These are phyloP conservation scores for Penelope pileata DNA, from an alignment of 2,113 vertebrate genomes.

Conservation along the genomic window DNA sequence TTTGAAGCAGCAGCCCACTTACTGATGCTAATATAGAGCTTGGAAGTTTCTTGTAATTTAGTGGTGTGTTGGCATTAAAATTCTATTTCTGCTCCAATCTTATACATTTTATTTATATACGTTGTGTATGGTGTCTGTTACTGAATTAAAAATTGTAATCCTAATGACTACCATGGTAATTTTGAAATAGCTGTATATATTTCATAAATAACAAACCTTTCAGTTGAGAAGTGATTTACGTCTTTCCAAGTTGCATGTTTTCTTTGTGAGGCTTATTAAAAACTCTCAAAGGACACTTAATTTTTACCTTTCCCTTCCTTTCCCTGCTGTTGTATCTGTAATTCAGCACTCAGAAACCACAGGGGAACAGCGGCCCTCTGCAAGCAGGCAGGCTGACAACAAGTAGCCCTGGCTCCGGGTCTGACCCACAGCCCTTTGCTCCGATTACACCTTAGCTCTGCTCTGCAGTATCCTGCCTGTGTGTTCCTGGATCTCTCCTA, in stretches of 20 bases:
- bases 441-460: neutral
- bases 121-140: neutral
- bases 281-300: conserved; percentile 50
- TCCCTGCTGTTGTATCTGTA: neutral
- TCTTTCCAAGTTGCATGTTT: conserved; percentile 31
- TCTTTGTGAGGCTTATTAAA: conserved; percentile 51
- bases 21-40: neutral
- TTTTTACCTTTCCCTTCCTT: conserved; percentile 40
- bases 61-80: neutral
- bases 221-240: conserved; percentile 34
- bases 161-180: conserved; percentile 16
- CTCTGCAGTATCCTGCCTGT: neutral
- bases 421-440: neutral
- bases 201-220: conserved; percentile 48
- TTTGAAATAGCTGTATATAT: conserved; percentile 28
- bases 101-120: neutral
- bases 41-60: neutral
- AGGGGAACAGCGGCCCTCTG: neutral
- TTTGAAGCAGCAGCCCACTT: conserved; percentile 23
- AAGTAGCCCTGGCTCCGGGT: neutral
- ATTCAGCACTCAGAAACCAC: neutral
- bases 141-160: conserved; percentile 23
- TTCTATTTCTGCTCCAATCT: conserved; percentile 3
- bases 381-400: neutral
- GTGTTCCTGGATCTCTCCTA: neutral